phyloP scores from a whole-genome alignment of 1,140 invertebrate genomes.

The Drosophila tristis region DNA sequence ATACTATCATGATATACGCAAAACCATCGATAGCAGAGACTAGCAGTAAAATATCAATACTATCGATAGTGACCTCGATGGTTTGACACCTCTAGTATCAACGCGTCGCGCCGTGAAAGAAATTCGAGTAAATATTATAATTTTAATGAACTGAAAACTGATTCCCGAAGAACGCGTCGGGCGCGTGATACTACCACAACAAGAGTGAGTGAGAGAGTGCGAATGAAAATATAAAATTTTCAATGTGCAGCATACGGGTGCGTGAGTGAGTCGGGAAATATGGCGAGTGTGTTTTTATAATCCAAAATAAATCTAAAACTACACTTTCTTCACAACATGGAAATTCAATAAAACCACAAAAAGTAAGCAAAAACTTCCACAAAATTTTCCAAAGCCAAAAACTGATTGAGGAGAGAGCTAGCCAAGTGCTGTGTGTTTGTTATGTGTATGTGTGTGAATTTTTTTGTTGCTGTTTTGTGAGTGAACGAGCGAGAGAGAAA shows the following conservation, averaged over 20 bases:
- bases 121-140: no score
- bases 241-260: conserved; percentile 39
- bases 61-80: no score
- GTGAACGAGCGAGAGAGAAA: conserved; percentile 56
- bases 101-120: no score
- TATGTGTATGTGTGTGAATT: neutral
- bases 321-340: conserved; percentile 18
- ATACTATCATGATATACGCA: no score
- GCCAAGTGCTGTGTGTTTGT: conserved; percentile 16
- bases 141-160: no score
- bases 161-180: no score
- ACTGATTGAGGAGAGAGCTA: neutral
- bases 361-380: conserved; percentile 46
- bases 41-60: no score
- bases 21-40: no score
- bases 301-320: conserved; percentile 2
- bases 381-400: conserved; percentile 17
- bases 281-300: conserved; percentile 67
- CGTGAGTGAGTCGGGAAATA: conserved; percentile 40
- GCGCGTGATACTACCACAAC: no score
- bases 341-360: conserved; percentile 39
- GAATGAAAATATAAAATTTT: conserved; percentile 14
- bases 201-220: conserved; percentile 13
- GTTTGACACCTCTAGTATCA: no score
- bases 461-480: conserved; percentile 37